Evolutionary conservation across 2,113 vertebrate genomes (phyloP).

Genomic region (human (Homo sapiens)): GRCh38 chrY:336501-337000

Average conservation of each 20-base stretch:
- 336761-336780: fast-evolving
- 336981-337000: too few relatives aligned
- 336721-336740: fast-evolving
- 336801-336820: fast-evolving
- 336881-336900: fast-evolving
- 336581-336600: fast-evolving
- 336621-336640: fast-evolving
- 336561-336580: fast-evolving
- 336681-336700: background rate
- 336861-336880: fast-evolving
- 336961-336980: too few relatives aligned
- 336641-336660: fast-evolving
- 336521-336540: fast-evolving
- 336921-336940: fast-evolving
- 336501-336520: fast-evolving
- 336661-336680: fast-evolving
- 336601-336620: fast-evolving
- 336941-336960: background rate
- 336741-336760: fast-evolving
- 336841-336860: fast-evolving
- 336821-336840: fast-evolving
- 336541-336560: fast-evolving
- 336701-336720: too few relatives aligned
- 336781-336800: background rate
- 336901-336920: background rate